phyloP scores from a whole-genome alignment of 2,888 invertebrate genomes.

The Mylabris sibirica region DNA sequence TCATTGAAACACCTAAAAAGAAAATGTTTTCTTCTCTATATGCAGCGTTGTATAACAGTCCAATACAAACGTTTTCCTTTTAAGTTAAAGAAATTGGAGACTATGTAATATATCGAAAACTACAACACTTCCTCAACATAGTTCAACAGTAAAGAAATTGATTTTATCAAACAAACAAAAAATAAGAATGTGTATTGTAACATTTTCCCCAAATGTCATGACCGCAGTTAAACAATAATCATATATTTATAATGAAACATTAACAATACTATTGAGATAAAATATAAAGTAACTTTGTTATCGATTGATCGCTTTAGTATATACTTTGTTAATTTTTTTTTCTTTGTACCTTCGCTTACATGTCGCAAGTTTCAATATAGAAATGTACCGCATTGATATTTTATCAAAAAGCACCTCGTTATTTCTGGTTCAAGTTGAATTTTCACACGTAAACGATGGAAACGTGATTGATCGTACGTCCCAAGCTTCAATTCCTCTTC shows the following conservation, averaged over 20 bases:
- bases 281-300: not conserved
- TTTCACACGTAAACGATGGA: conserved; percentile 14
- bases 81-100: conserved; percentile 29
- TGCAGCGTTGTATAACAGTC: conserved; percentile 45
- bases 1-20: conserved; percentile 53
- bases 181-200: not conserved
- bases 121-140: conserved; percentile 45
- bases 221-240: not conserved
- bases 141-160: conserved; percentile 29
- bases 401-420: conserved; percentile 14
- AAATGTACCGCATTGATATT: conserved; percentile 13
- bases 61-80: conserved; percentile 40
- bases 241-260: not conserved
- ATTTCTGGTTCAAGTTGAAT: conserved; percentile 10
- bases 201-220: not conserved
- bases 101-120: conserved; percentile 42
- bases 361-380: not conserved
- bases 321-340: too few species aligned
- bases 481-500: conserved; percentile 6
- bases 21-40: conserved; percentile 50
- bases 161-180: not conserved
- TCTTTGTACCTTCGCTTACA: not conserved
- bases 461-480: conserved; percentile 12
- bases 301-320: not conserved
- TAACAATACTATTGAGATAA: not conserved